A percentile compares a stretch with the other conserved stretches of the same genome.
phyloP scores from a whole-genome alignment of 2,888 invertebrate species.

The Folsomia candida region DNA sequence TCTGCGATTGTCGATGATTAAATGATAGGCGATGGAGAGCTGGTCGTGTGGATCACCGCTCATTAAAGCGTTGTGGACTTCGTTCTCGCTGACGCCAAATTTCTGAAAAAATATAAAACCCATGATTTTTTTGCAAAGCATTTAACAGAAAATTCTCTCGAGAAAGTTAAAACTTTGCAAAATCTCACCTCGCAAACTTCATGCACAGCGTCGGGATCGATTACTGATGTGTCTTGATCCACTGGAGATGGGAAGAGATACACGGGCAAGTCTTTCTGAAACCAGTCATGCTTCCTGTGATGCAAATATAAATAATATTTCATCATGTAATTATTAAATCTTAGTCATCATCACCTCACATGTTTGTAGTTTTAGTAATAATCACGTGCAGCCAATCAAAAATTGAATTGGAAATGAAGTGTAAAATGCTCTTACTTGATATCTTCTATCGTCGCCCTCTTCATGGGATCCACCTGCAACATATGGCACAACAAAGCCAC shows the following conservation, averaged over 20 bases:
- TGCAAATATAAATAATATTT: too few species aligned
- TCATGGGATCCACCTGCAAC: slow-evolving; percentile 96
- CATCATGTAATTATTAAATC: too few species aligned
- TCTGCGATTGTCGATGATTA: slow-evolving; percentile 96
- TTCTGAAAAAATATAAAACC: slow-evolving; percentile 65
- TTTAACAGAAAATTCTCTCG: too few species aligned
- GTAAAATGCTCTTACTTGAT: slow-evolving; percentile 81
- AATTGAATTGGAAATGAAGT: too few species aligned
- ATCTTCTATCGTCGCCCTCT: slow-evolving; percentile 93
- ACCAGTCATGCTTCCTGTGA: slow-evolving; percentile 98
- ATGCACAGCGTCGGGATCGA: slow-evolving; percentile 91
- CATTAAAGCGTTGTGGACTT: slow-evolving; percentile 89
- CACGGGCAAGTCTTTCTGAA: slow-evolving; percentile 91
- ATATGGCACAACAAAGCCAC: slow-evolving; percentile 83
- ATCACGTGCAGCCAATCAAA: slow-evolving; percentile 2
- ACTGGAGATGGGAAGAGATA: slow-evolving; percentile 98
- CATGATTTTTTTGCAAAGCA: not conserved
- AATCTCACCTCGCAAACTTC: slow-evolving; percentile 75
- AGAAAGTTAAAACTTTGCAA: too few species aligned
- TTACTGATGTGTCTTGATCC: slow-evolving; percentile 95
- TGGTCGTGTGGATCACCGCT: slow-evolving; percentile 98
- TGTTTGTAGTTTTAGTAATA: too few species aligned
- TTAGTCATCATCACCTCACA: slow-evolving; percentile 27
- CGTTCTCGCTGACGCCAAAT: slow-evolving; percentile 88
- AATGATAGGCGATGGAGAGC: slow-evolving; percentile 94